A percentile compares a stretch with the other conserved stretches of the same genome.
phyloP scores from a whole-genome alignment of 2,113 vertebrate genomes.

The Cyanoderma ruficeps region DNA sequence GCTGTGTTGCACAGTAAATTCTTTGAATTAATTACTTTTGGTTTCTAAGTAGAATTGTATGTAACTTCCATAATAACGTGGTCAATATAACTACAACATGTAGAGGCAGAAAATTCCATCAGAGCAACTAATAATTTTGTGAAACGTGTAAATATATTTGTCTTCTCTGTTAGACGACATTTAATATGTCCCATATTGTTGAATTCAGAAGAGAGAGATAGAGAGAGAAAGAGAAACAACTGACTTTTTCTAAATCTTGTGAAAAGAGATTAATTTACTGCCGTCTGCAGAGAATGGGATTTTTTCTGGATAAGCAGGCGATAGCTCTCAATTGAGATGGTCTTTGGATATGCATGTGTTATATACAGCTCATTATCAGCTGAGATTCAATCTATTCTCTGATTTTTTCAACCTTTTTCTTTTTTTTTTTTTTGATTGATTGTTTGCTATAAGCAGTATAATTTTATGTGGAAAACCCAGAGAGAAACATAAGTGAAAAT shows the following conservation, averaged over 20 bases:
- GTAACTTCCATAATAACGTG: neutral
- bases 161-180: neutral
- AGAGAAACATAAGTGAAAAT: neutral
- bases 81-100: neutral
- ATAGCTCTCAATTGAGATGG: neutral
- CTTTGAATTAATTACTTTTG: neutral
- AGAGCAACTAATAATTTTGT: neutral
- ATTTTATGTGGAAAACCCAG: neutral
- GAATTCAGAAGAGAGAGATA: neutral
- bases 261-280: neutral
- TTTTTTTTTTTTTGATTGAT: neutral
- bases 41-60: neutral
- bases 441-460: neutral
- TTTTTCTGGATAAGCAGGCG: neutral
- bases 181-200: neutral
- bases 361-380: neutral
- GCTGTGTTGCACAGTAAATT: neutral
- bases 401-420: neutral
- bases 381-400: neutral
- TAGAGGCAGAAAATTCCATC: neutral
- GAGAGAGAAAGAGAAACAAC: neutral
- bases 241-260: neutral
- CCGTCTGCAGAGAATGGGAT: neutral
- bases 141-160: neutral
- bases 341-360: neutral